phyloP scores from a whole-genome alignment of 2,113 vertebrate genomes.

The Amphiprion ocellaris region DNA sequence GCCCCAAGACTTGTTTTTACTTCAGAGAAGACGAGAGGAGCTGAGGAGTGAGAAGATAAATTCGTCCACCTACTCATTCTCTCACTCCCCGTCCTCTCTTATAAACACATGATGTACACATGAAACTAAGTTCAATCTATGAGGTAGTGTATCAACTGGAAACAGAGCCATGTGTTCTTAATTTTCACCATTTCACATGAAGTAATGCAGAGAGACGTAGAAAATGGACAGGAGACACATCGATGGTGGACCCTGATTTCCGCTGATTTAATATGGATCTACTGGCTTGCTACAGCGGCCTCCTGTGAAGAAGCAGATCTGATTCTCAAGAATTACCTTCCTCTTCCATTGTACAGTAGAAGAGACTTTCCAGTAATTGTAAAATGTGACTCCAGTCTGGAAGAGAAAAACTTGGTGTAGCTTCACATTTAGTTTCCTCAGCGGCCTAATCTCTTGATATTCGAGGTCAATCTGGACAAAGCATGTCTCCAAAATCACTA shows the following conservation, averaged over 20 bases:
- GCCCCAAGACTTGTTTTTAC: conserved; percentile 37
- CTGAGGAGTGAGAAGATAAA: conserved; percentile 44
- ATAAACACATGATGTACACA: conserved; percentile 13
- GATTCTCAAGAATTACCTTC: conserved; percentile 1
- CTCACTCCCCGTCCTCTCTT: background rate
- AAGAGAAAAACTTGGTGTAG: conserved; percentile 40
- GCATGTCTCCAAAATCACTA: conserved; percentile 19
- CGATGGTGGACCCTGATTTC: conserved; percentile 5
- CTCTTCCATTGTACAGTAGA: conserved; percentile 14
- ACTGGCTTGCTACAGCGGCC: background rate
- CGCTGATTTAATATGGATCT: conserved; percentile 12
- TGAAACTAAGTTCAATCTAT: conserved; percentile 18
- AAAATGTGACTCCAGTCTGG: conserved; percentile 34
- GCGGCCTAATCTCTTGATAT: conserved; percentile 25
- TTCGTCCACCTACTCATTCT: conserved; percentile 8
- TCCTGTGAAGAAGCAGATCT: background rate
- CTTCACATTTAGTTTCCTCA: conserved; percentile 45
- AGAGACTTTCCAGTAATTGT: conserved; percentile 31
- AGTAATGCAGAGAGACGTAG: conserved; percentile 20
- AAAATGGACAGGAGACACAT: conserved; percentile 18
- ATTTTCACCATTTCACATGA: conserved; percentile 60
- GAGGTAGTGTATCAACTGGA: conserved; percentile 36
- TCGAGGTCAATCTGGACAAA: conserved; percentile 36
- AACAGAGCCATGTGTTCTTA: conserved; percentile 59
- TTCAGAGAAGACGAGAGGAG: conserved; percentile 46